Base-by-base conservation (phyloP, 2,113 vertebrate genomes). In the Progne subis region DNA sequence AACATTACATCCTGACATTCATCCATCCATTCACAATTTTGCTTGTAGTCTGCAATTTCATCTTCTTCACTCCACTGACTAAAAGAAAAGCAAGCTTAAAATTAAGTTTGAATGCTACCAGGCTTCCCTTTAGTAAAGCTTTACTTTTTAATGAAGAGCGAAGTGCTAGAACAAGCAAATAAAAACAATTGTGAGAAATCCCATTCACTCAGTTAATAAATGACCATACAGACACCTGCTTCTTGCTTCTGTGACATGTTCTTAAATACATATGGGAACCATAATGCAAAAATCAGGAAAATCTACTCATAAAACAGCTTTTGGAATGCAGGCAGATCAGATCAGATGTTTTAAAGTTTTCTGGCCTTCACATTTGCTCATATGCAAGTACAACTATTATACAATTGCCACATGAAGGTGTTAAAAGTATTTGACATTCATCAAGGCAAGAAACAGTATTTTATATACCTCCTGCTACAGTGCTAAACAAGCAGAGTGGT, bases 51-150 rank as follows among this genome's bases (percentile, higher is more conserved):
- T 47, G 98, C 97, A 39, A 99, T 98, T 97, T 99, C 99, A 86
- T 99, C 99, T 94, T 99, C 99, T 97, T 99, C 99, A 19, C 98
- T 99, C 99, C 99, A 99, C 39, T 99, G 99, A 97, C 99, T 99
- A 91, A 86, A 98, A 86, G 88, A 95, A 96, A 88, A 95, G 8
- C 16, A 93, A 90, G 44, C 13, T 75, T 64, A 75, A 77, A 60
- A 57, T 92, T 14, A 77, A 68, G 15, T 79, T 23, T 52, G 64
- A 92, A 90, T 28, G 31, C 56, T 83, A 32, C 17, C 24, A 43
- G 64, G 21, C 18, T 90, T 68, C 28, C 4, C 16, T 80, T 59
- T 50, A 82, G 77, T 7, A 25, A 9, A 64, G 49, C 8, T 34
- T 49, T 26, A 37, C 9, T 50, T 46, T 79, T 72, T 26, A 12